Evolutionary conservation across 2,888 invertebrate genomes (phyloP).

Genomic region (Tubulanus polymorphus): DNA sequence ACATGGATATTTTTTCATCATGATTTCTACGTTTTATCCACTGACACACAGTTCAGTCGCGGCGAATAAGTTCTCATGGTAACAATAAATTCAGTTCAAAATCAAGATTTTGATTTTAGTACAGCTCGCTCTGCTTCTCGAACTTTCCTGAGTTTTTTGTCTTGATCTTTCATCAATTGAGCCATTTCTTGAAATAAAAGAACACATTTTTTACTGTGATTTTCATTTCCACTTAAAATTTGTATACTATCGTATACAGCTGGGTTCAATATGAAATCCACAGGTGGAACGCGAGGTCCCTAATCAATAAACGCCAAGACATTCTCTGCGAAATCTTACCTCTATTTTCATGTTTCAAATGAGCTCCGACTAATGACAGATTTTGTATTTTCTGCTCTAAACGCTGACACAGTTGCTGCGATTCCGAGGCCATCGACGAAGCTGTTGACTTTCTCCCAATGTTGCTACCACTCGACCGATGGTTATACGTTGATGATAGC

Average conservation of each 20-base stretch:
- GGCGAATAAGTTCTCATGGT: too few species aligned
- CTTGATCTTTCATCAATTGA: conserved; percentile 34
- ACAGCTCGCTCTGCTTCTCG: not conserved
- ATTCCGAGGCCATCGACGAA: conserved; percentile 27
- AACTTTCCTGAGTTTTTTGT: conserved; percentile 31
- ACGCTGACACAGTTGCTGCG: conserved; percentile 37
- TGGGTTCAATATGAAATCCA: too few species aligned
- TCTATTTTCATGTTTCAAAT: conserved; percentile 38
- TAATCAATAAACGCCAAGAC: not conserved
- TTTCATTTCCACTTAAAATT: too few species aligned
- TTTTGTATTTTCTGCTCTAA: conserved; percentile 42
- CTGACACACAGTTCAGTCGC: too few species aligned
- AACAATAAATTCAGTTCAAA: too few species aligned
- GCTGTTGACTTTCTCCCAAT: too few species aligned
- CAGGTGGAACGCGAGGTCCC: too few species aligned
- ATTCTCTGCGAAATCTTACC: conserved; percentile 21
- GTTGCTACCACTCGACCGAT: not conserved
- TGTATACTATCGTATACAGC: too few species aligned
- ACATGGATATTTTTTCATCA: too few species aligned
- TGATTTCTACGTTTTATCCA: too few species aligned
- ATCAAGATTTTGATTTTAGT: too few species aligned
- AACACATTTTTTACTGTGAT: not conserved
- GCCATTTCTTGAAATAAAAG: conserved; percentile 34
- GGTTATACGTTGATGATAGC: not conserved
- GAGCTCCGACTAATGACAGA: conserved; percentile 40